Conservation (phyloP, 2,797 vertebrate species). For the Phaenicophaeus curvirostris region DNA sequence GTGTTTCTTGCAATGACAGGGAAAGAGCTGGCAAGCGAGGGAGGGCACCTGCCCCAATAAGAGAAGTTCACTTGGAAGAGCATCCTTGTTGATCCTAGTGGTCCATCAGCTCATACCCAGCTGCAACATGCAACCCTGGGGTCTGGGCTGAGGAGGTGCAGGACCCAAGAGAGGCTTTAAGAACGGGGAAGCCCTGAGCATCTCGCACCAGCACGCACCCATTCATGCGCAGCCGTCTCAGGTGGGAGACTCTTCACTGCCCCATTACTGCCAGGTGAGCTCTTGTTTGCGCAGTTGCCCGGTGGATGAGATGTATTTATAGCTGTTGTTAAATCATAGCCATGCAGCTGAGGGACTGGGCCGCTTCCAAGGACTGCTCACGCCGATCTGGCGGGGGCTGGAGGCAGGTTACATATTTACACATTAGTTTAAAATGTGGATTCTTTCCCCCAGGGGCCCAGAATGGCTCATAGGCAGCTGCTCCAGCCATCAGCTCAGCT, state of each 20-base stretch:
- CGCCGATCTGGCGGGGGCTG: conserved; percentile 13
- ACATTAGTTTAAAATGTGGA: conserved; percentile 73
- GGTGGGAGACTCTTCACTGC: not conserved
- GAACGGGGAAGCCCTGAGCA: not conserved
- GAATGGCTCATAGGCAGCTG: conserved; percentile 69
- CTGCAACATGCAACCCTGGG: not conserved
- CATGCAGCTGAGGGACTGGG: conserved; percentile 65
- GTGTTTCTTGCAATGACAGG: not conserved
- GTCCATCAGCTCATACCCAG: not conserved
- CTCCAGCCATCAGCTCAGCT: conserved; percentile 64
- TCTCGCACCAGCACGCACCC: not conserved
- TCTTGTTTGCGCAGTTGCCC: conserved; percentile 61
- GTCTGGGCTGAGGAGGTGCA: not conserved
- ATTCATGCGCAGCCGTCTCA: not conserved
- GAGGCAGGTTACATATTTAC: conserved; percentile 74
- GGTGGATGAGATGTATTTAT: conserved; percentile 56
- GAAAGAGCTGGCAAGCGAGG: not conserved
- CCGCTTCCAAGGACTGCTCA: conserved; percentile 56
- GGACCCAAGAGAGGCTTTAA: not conserved
- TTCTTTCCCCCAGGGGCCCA: conserved; percentile 44
- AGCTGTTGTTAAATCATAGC: conserved; percentile 60
- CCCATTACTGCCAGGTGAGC: conserved; percentile 56
- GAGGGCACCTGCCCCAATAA: not conserved
- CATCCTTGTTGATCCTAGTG: not conserved
- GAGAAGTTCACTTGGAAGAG: not conserved